Percentiles rank a stretch among this genome's conserved stretches.
phyloP scores from a whole-genome alignment of 2,113 vertebrate genomes.

The Atherinomorus stipes region DNA sequence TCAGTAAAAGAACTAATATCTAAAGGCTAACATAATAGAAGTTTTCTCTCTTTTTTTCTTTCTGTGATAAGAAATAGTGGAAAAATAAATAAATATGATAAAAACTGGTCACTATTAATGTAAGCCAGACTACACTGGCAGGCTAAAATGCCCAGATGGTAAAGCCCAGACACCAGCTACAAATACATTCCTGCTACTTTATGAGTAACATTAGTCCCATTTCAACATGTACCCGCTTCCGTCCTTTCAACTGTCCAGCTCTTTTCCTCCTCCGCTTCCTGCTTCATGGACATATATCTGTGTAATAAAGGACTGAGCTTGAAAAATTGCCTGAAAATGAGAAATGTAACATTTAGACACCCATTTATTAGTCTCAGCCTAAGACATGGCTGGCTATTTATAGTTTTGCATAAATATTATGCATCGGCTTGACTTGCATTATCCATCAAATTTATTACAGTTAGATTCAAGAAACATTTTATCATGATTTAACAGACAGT shows the following conservation, averaged over 20 bases:
- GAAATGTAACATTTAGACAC: conserved; percentile 20
- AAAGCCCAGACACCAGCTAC: conserved; percentile 31
- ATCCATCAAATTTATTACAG: conserved; percentile 12
- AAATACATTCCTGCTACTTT: conserved; percentile 34
- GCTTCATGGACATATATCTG: conserved; percentile 13
- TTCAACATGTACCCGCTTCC: conserved; percentile 41
- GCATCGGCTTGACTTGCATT: not conserved
- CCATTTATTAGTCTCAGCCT: conserved; percentile 32
- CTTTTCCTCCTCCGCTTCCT: conserved; percentile 20
- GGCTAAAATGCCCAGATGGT: conserved; percentile 58
- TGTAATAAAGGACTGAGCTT: conserved; percentile 7
- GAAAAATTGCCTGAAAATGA: conserved; percentile 22
- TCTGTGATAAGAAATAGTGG: conserved; percentile 6
- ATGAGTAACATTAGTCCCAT: conserved; percentile 29
- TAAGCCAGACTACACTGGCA: conserved; percentile 52
- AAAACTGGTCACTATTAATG: conserved; percentile 28
- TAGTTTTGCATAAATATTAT: conserved; percentile 21
- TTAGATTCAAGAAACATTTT: not conserved
- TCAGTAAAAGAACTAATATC: conserved; percentile 13
- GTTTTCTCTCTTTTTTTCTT: not conserved
- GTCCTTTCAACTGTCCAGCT: conserved; percentile 45
- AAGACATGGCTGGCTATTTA: conserved; percentile 22
- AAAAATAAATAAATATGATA: not conserved
- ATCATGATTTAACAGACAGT: not conserved
- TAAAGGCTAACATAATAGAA: not conserved